Percentiles rank a stretch among this genome's conserved stretches.
phyloP scores from a whole-genome alignment of 2,888 invertebrate species.

The Campoplex capitator region DNA sequence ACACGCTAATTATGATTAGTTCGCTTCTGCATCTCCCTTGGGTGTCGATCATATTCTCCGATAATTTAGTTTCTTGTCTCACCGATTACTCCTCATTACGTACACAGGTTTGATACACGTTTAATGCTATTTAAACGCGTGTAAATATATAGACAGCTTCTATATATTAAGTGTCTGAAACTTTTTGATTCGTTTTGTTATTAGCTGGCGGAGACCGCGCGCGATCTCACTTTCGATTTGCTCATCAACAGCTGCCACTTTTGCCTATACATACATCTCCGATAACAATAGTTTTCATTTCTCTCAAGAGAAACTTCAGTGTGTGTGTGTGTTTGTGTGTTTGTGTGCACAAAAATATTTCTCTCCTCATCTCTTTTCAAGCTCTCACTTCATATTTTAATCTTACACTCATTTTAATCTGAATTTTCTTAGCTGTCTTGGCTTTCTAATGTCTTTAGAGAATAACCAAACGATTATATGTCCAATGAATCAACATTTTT shows the following conservation, averaged over 20 bases:
- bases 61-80: constrained; percentile 67
- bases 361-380: background rate
- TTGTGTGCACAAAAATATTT: constrained; percentile 4
- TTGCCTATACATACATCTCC: constrained; percentile 64
- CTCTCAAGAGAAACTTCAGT: constrained; percentile 78
- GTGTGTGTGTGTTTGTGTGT: too few species aligned
- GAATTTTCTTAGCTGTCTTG: background rate
- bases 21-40: constrained; percentile 57
- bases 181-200: constrained; percentile 56
- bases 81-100: constrained; percentile 58
- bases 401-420: background rate
- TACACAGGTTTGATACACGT: constrained; percentile 4
- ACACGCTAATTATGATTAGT: constrained; percentile 25
- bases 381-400: background rate
- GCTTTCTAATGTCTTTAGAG: background rate
- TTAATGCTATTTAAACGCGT: constrained; percentile 1
- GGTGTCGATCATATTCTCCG: constrained; percentile 69
- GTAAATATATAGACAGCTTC: background rate
- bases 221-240: constrained; percentile 64
- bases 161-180: constrained; percentile 38
- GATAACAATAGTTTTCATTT: constrained; percentile 80
- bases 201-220: constrained; percentile 43
- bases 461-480: background rate
- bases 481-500: background rate
- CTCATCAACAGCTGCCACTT: constrained; percentile 61